These are phyloP conservation scores for Marcusenius ussheri DNA, from an alignment of 2,113 vertebrate species.

Conservation along the genomic window DNA sequence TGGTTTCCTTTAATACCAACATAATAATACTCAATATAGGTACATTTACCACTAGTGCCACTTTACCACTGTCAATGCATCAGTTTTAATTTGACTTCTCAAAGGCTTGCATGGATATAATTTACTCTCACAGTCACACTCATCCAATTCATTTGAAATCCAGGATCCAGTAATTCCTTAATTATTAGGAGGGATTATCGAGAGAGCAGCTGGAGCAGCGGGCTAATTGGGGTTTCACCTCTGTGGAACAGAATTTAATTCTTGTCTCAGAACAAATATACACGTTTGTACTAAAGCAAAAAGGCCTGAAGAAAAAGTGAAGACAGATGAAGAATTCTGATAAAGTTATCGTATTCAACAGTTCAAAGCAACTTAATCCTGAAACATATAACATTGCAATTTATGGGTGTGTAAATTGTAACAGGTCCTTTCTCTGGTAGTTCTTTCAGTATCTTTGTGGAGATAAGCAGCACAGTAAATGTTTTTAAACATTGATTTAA, in stretches of 20 bases:
- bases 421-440: not conserved
- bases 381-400: not conserved
- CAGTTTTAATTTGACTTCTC: constrained; percentile 39
- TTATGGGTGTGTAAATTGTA: not conserved
- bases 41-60: constrained; percentile 2
- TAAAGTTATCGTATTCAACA: not conserved
- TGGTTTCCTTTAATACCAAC: not conserved
- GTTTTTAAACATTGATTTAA: not conserved
- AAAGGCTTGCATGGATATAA: constrained; percentile 40
- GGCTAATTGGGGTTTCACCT: constrained; percentile 70
- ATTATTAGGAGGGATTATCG: constrained; percentile 65
- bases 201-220: constrained; percentile 55
- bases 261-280: constrained; percentile 52
- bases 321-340: not conserved
- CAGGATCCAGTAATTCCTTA: constrained; percentile 64
- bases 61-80: not conserved
- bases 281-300: constrained; percentile 56
- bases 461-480: not conserved
- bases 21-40: not conserved
- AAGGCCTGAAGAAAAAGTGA: constrained; percentile 42
- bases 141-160: constrained; percentile 61
- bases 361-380: not conserved
- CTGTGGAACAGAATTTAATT: constrained; percentile 56
- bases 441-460: not conserved
- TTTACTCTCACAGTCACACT: constrained; percentile 52